A percentile compares a stretch with the other conserved stretches of the same genome.
Conservation (phyloP, 2,113 vertebrate genomes). For the Phylloscopus trochiloides region DNA sequence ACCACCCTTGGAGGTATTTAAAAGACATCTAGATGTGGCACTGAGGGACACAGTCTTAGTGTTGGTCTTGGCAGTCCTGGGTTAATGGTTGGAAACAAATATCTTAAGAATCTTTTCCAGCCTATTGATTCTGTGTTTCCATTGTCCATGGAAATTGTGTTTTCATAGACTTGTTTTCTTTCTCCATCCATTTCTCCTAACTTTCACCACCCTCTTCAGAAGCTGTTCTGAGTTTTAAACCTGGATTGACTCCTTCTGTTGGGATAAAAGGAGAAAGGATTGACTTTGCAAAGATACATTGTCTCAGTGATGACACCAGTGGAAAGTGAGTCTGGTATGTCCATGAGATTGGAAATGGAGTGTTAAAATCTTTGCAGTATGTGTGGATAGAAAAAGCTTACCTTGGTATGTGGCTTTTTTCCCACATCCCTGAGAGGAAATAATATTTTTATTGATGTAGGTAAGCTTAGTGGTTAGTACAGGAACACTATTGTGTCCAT, state of each 20-base stretch:
- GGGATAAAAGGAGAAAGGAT: background rate
- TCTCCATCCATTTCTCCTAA: background rate
- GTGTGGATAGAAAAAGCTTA: background rate
- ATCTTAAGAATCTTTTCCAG: background rate
- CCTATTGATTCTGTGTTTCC: background rate
- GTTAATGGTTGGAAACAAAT: background rate
- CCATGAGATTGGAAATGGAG: background rate
- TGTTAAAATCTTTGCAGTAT: background rate
- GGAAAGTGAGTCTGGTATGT: background rate
- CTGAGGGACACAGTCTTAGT: background rate
- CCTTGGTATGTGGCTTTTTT: background rate
- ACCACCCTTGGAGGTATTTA: background rate
- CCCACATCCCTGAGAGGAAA: background rate
- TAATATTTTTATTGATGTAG: background rate
- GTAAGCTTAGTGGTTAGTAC: background rate
- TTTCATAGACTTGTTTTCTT: background rate
- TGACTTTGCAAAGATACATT: background rate
- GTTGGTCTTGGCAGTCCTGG: background rate
- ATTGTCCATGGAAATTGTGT: background rate
- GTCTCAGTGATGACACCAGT: background rate
- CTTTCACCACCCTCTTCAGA: background rate
- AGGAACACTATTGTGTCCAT: background rate
- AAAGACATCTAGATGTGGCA: rapidly evolving
- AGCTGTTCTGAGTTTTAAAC: background rate
- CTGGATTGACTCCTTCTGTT: background rate